Conservation (phyloP, 2,113 vertebrate genomes). For the Cyanoderma ruficeps region DNA sequence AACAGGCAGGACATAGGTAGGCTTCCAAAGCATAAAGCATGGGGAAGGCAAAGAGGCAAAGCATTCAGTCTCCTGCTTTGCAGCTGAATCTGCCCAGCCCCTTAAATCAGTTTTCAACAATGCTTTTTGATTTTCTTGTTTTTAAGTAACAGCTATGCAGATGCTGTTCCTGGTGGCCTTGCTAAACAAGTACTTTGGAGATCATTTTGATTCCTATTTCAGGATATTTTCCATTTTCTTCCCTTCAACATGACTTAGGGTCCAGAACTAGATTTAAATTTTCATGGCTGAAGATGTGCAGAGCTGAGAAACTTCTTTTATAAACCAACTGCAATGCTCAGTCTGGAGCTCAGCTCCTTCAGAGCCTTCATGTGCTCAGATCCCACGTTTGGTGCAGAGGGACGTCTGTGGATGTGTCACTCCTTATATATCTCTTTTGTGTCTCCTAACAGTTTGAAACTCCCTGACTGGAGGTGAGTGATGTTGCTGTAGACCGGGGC, state of each 20-base stretch:
- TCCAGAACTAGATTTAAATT: neutral
- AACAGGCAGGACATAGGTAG: slow-evolving; percentile 18
- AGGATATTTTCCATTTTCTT: neutral
- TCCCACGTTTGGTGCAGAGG: neutral
- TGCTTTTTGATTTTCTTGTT: neutral
- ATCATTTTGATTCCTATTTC: neutral
- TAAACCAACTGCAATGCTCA: neutral
- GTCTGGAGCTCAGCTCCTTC: neutral
- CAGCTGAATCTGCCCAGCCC: neutral
- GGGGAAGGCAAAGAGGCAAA: slow-evolving; percentile 26
- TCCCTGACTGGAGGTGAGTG: slow-evolving; percentile 1
- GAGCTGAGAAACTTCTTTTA: neutral
- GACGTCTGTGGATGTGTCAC: neutral
- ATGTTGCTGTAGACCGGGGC: neutral
- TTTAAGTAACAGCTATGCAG: neutral
- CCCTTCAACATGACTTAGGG: neutral
- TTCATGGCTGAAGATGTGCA: neutral
- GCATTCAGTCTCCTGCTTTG: neutral
- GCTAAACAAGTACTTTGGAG: neutral
- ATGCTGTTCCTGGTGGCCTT: neutral
- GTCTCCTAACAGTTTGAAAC: neutral
- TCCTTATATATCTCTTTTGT: neutral
- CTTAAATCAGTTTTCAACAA: slow-evolving; percentile 11
- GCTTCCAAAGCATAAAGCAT: slow-evolving; percentile 32
- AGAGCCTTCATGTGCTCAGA: neutral